Evolutionary conservation across 2,888 invertebrate species (phyloP).

Genomic region (Linnaemya vulpina): DNA sequence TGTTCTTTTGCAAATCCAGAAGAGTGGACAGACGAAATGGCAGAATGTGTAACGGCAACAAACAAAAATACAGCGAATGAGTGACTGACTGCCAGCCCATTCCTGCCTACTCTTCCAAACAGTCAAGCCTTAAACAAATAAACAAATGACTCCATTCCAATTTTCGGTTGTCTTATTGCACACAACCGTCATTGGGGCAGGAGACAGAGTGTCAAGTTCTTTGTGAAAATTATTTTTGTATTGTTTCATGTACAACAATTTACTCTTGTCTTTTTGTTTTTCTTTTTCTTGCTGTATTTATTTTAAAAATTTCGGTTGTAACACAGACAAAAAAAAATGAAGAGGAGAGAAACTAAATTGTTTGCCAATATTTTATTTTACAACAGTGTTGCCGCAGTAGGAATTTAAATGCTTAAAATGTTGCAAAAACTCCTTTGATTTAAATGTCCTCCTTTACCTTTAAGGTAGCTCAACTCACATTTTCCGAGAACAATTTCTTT

Average conservation of each 20-base stretch:
- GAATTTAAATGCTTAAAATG: no score
- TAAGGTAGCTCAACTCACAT: no score
- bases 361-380: slow-evolving; percentile 69
- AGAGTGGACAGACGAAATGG: slow-evolving; percentile 35
- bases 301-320: slow-evolving; percentile 50
- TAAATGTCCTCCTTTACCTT: no score
- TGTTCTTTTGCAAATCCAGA: slow-evolving; percentile 45
- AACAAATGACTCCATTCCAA: slow-evolving; percentile 66
- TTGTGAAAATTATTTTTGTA: slow-evolving; percentile 70
- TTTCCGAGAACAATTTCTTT: no score
- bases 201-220: slow-evolving; percentile 64
- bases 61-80: not conserved
- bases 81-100: not conserved
- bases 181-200: slow-evolving; percentile 34
- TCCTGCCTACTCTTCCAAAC: slow-evolving; percentile 12
- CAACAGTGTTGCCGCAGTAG: not conserved
- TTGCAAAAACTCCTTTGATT: no score
- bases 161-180: slow-evolving; percentile 19
- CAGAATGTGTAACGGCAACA: not conserved
- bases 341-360: slow-evolving; percentile 54
- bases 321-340: slow-evolving; percentile 1
- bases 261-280: no score
- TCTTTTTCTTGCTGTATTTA: slow-evolving; percentile 40
- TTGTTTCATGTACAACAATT: slow-evolving; percentile 62
- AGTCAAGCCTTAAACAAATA: slow-evolving; percentile 47